Evolutionary conservation across 2,113 vertebrate species (phyloP).

Genomic region (Mesitornis unicolor): DNA sequence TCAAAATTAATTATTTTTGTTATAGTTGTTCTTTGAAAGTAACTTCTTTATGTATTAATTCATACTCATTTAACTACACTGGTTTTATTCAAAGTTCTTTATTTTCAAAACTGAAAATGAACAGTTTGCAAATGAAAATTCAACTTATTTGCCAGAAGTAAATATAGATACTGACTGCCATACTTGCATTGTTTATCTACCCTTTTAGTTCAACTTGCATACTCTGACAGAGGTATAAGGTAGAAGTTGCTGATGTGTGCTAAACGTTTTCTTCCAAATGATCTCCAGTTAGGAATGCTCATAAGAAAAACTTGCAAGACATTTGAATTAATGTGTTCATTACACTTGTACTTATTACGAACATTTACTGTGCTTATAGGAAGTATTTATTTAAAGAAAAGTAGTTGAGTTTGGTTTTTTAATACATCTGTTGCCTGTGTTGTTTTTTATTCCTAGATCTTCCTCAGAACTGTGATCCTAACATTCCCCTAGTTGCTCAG

Average conservation of each 20-base stretch:
- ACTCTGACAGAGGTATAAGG: neutral
- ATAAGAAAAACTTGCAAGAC: neutral
- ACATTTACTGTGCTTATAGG: neutral
- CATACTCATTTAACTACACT: neutral
- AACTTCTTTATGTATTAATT: neutral
- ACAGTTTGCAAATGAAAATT: neutral
- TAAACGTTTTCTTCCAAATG: neutral
- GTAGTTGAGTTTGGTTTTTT: neutral
- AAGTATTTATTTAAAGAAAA: neutral
- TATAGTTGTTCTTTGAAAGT: neutral
- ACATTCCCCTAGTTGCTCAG: conserved; percentile 95
- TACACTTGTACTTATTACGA: neutral
- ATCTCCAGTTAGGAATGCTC: neutral
- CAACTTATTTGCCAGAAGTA: neutral
- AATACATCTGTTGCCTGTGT: neutral
- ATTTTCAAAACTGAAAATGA: neutral
- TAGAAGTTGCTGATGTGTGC: neutral
- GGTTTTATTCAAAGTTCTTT: neutral
- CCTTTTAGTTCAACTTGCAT: neutral
- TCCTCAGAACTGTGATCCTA: conserved; percentile 92
- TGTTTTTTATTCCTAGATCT: conserved; percentile 82
- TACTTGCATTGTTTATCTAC: neutral
- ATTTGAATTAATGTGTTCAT: neutral
- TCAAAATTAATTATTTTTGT: neutral
- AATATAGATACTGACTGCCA: neutral